Evolutionary conservation across 2,797 vertebrate genomes (phyloP), one percentile per base, ranked within the genome.

Genomic region (Aldrovandia affinis): DNA sequence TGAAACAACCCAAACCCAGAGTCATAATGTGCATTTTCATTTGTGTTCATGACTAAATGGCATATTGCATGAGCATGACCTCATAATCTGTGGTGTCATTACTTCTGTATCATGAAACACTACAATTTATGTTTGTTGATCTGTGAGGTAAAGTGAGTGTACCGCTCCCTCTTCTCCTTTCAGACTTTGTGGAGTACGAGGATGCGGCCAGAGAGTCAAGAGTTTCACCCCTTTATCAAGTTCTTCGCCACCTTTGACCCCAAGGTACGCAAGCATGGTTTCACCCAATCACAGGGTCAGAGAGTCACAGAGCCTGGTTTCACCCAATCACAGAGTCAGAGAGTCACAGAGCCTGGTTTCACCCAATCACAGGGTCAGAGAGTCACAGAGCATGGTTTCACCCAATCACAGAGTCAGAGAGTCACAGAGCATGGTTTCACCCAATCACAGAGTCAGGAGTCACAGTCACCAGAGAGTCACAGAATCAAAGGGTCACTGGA

Each of bases 211-310:
- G 97, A 85, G 97, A 97, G 85, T 98, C 97, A 97, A 85, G 97
- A 97, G 85, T 98, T 97, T 82, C 97, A 98, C 65, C 97, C 97
- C 9, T 97, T 97, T 80, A 94, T 99, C 88, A 96, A 97, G 79
- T 99, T 98, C 94, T 99, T 94, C 8, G 97, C 96, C 84, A 98
- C 97, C 61, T 98, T 97, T 44, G 96, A 97, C 85, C 86, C 94
- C 89, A 97, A 97, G 96, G 97, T 97, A 89, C 14, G 28, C 0
- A 28, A 81, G 18, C 30, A 39, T 15, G 7, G 14, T n/a, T 36
- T 42, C 20, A 42, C 18, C 15, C 18, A 39, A 14, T 78, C 22
- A 39, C 36, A 57, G 14, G 25, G 50, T 55, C 3, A 59, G 54
- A 36, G 50, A 80, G 22, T 73, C 33, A 73, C 15, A 73, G 36